Evolutionary conservation across 2,797 vertebrate genomes (phyloP).

Genomic region (Notolabrus celidotus): DNA sequence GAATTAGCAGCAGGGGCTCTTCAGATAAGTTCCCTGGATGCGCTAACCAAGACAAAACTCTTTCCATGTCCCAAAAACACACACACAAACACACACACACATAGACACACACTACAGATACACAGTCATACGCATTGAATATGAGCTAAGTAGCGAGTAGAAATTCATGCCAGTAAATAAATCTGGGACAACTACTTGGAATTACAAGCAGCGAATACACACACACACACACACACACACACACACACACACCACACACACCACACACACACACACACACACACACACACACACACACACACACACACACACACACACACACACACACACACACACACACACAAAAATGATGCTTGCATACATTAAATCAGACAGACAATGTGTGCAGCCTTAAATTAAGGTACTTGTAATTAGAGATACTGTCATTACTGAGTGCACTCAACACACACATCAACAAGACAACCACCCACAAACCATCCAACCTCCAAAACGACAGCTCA

Average conservation of each 20-base stretch:
- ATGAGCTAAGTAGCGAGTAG: conserved; percentile 53
- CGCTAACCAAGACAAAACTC: conserved; percentile 43
- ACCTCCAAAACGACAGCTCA: conserved; percentile 24
- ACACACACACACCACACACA: background rate
- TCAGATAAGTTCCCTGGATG: conserved; percentile 69
- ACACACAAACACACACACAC: no score
- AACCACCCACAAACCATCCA: conserved; percentile 33
- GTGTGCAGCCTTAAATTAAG: conserved; percentile 51
- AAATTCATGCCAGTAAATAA: conserved; percentile 68
- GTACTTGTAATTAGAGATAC: conserved; percentile 61
- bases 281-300: no score
- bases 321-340: conserved; percentile 26
- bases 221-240: conserved; percentile 36
- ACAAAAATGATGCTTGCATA: background rate
- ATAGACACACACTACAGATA: conserved; percentile 19
- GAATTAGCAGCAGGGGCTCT: conserved; percentile 64
- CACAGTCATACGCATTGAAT: conserved; percentile 29
- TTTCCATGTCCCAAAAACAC: conserved; percentile 9
- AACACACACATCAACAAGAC: conserved; percentile 42
- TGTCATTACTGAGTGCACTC: conserved; percentile 48
- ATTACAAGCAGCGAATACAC: conserved; percentile 54
- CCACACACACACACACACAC: no score
- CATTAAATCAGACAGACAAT: conserved; percentile 35
- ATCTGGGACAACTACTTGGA: conserved; percentile 77
- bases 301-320: no score